These are phyloP conservation scores for Sphaerophoria rueppellii DNA, from an alignment of 2,888 invertebrate species.

Conservation along the genomic window DNA sequence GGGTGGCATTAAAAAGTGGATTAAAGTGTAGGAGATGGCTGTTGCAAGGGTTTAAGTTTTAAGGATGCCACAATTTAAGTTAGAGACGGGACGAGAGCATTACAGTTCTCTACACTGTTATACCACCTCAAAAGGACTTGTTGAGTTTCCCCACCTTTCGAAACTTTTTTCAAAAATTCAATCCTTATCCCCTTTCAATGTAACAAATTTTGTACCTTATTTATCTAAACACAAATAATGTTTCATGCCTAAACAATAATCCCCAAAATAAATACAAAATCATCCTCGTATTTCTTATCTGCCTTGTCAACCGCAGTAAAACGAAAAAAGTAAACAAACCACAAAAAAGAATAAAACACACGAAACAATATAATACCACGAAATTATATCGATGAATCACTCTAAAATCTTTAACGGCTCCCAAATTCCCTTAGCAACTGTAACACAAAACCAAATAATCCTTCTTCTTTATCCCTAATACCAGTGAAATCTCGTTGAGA, in stretches of 20 bases:
- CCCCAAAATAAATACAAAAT: too few species aligned
- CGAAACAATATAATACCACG: conserved; percentile 1
- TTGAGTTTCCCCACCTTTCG: too few species aligned
- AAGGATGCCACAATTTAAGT: too few species aligned
- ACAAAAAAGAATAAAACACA: conserved; percentile 2
- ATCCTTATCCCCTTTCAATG: too few species aligned
- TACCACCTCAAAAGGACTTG: too few species aligned
- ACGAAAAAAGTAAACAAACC: neutral
- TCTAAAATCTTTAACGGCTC: conserved; percentile 24
- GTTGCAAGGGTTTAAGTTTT: neutral
- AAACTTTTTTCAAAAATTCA: too few species aligned
- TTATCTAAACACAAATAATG: too few species aligned
- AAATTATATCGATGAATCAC: conserved; percentile 36
- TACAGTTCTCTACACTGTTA: too few species aligned
- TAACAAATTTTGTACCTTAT: too few species aligned
- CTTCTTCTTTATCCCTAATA: conserved; percentile 36
- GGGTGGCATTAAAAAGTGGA: neutral
- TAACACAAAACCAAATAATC: conserved; percentile 56
- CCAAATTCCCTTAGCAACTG: conserved; percentile 37
- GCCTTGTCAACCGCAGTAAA: neutral
- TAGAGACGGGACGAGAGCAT: too few species aligned
- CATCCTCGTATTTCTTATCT: neutral
- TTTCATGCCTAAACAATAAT: too few species aligned
- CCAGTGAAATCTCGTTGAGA: neutral
- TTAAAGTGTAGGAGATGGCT: neutral